Conservation (phyloP, 1,140 invertebrate species). For the Sarcophaga bullata region DNA sequence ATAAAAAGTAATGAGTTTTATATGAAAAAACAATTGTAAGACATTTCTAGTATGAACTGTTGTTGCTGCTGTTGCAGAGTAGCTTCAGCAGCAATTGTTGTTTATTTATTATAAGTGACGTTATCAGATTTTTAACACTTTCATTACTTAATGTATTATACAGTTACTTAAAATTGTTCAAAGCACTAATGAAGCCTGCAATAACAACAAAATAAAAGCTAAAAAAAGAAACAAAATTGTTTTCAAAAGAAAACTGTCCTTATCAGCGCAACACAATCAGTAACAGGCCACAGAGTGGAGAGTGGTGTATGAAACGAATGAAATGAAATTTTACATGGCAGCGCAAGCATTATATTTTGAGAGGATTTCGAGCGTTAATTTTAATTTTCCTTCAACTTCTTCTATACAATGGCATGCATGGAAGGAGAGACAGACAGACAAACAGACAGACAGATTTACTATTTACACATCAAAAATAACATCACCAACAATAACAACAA, state of each 20-base stretch:
- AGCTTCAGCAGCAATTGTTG: not conserved
- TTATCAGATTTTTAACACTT: slow-evolving; percentile 27
- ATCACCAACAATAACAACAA: too few relatives aligned
- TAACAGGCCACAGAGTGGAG: not conserved
- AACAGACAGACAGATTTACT: not conserved
- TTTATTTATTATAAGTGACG: slow-evolving; percentile 12
- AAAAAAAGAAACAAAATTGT: not conserved
- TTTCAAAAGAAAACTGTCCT: slow-evolving; percentile 3
- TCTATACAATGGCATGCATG: too few relatives aligned
- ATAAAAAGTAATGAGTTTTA: slow-evolving; percentile 6
- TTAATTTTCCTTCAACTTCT: slow-evolving; percentile 9
- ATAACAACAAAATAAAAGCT: not conserved
- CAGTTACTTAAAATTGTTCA: not conserved
- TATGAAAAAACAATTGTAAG: not conserved
- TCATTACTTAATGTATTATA: slow-evolving; percentile 22
- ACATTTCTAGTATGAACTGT: not conserved
- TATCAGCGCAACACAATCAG: not conserved
- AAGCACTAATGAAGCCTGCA: not conserved
- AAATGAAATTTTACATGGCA: too few relatives aligned
- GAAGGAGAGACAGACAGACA: not conserved
- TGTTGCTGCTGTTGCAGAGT: not conserved
- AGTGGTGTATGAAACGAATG: too few relatives aligned
- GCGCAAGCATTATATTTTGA: not conserved
- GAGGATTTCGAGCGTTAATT: slow-evolving; percentile 33
- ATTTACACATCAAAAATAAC: not conserved